Percentiles rank a stretch among this genome's conserved stretches.
Conservation (phyloP, 2,113 vertebrate species). For the Rhinopomastus cyanomelas region DNA sequence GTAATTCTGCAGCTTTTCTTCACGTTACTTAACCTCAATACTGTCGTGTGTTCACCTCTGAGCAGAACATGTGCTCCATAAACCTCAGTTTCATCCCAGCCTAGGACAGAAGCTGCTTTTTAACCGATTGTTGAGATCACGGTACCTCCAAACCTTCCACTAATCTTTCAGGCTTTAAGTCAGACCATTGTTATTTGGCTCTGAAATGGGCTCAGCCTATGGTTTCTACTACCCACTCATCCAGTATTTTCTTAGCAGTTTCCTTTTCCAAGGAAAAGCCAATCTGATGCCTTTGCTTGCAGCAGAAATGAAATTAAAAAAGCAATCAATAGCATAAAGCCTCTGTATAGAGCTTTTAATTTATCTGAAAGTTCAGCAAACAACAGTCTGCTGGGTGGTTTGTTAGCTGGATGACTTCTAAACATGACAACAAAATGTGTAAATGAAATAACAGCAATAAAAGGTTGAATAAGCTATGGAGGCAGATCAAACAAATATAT, state of each 20-base stretch:
- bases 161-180: not conserved
- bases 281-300: not conserved
- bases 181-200: not conserved
- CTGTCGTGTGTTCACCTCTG: no score
- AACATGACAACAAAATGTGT: not conserved
- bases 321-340: not conserved
- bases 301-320: not conserved
- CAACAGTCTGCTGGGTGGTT: not conserved
- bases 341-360: not conserved
- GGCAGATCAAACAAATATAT: rapidly evolving
- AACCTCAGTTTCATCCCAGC: not conserved
- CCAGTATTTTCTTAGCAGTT: not conserved
- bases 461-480: not conserved
- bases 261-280: not conserved
- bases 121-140: not conserved
- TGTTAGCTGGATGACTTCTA: not conserved
- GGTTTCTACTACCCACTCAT: not conserved
- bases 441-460: not conserved
- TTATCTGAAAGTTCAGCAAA: not conserved
- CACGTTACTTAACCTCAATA: no score
- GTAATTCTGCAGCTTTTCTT: not conserved
- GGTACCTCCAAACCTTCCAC: not conserved
- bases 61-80: not conserved
- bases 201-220: not conserved
- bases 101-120: not conserved